A percentile compares a stretch with the other conserved stretches of the same genome.
These are phyloP conservation scores for Salvelinus fontinalis DNA, from an alignment of 2,113 vertebrate genomes.

Conservation along the genomic window DNA sequence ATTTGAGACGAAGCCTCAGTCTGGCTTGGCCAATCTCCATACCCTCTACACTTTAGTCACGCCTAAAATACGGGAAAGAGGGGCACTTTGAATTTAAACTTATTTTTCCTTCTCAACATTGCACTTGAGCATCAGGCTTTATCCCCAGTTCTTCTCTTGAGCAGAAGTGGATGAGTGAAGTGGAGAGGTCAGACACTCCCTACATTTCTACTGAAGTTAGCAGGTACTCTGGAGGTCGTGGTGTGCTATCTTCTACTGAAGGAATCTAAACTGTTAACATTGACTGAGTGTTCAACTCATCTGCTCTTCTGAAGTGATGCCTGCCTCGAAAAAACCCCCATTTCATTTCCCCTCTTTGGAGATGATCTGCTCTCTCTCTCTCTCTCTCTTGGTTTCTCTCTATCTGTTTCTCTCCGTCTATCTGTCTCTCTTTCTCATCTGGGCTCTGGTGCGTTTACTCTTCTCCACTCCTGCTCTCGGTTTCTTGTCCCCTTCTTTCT, in stretches of 20 bases:
- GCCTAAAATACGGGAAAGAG: background rate
- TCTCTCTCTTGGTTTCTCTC: background rate
- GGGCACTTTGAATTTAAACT: background rate
- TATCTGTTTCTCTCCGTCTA: background rate
- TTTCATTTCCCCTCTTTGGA: background rate
- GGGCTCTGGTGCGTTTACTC: background rate
- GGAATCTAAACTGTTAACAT: background rate
- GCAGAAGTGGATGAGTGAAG: background rate
- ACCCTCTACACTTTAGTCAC: constrained; percentile 41
- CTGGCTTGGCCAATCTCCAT: constrained; percentile 51
- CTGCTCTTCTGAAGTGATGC: background rate
- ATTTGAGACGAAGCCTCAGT: constrained; percentile 5
- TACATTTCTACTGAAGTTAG: background rate
- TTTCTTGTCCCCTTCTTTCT: background rate
- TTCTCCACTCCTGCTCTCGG: background rate
- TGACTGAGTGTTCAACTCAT: background rate
- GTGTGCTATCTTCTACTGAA: background rate
- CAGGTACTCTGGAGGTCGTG: background rate
- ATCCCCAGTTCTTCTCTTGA: background rate
- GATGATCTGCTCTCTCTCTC: background rate
- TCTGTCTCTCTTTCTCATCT: background rate
- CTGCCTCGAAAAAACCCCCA: background rate
- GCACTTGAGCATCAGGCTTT: background rate
- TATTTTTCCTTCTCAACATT: constrained; percentile 1
- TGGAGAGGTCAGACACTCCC: background rate